Percentiles rank a stretch among this genome's conserved stretches.
These are phyloP conservation scores for Osmerus mordax DNA, from an alignment of 2,113 vertebrate genomes.

Conservation along the genomic window DNA sequence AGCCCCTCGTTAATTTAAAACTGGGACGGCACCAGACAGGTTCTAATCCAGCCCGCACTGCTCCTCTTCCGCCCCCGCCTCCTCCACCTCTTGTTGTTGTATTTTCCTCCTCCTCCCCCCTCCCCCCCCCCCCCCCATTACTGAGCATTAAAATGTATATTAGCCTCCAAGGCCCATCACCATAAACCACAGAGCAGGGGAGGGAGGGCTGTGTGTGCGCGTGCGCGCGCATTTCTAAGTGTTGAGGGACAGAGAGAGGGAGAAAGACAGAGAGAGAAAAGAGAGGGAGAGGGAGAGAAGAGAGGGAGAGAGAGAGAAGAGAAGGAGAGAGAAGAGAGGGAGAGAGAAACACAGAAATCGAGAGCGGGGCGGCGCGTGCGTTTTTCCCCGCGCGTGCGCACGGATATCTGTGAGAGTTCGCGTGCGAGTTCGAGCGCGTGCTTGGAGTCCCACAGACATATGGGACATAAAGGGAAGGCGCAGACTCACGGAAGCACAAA, in stretches of 20 bases:
- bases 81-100: too few relatives aligned
- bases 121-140: slow-evolving; percentile 73
- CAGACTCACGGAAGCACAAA: background rate
- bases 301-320: slow-evolving; percentile 55
- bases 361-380: too few relatives aligned
- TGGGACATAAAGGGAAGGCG: too few relatives aligned
- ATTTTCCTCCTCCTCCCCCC: slow-evolving; percentile 50
- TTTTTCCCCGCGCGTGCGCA: too few relatives aligned
- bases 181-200: slow-evolving; percentile 79
- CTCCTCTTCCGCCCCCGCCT: slow-evolving; percentile 24
- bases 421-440: too few relatives aligned
- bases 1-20: slow-evolving; percentile 91
- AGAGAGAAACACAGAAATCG: too few relatives aligned
- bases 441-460: too few relatives aligned
- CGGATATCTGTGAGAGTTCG: too few relatives aligned
- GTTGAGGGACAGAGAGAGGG: slow-evolving; percentile 28
- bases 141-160: slow-evolving; percentile 91
- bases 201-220: slow-evolving; percentile 60
- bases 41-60: slow-evolving; percentile 15
- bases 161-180: slow-evolving; percentile 86
- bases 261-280: slow-evolving; percentile 66
- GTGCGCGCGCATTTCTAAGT: background rate
- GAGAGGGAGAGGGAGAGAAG: background rate
- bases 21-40: slow-evolving; percentile 65
- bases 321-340: slow-evolving; percentile 27